A percentile compares a stretch with the other conserved stretches of the same genome.
These are phyloP conservation scores for Ferrisia virgata DNA, from an alignment of 2,888 invertebrate species.

Conservation along the genomic window DNA sequence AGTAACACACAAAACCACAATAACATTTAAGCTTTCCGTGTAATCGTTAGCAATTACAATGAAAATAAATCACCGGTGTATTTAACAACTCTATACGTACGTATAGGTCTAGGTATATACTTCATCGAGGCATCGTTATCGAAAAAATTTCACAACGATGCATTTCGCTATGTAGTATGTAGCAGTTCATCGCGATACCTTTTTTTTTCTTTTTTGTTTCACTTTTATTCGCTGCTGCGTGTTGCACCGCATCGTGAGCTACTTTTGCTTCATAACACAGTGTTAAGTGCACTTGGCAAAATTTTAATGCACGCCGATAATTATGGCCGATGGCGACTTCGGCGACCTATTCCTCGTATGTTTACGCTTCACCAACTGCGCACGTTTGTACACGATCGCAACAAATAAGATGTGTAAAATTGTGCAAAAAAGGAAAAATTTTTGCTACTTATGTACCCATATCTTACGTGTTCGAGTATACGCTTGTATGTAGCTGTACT, in stretches of 20 bases:
- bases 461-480: no score
- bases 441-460: no score
- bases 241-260: not conserved
- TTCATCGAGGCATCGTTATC: constrained; percentile 11
- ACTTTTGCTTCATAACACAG: not conserved
- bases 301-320: not conserved
- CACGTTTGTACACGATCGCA: not conserved
- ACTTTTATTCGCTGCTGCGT: not conserved
- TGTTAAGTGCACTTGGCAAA: not conserved
- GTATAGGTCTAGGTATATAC: no score
- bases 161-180: not conserved
- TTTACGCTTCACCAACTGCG: not conserved
- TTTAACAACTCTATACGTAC: not conserved
- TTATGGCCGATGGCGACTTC: not conserved
- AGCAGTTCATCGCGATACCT: not conserved
- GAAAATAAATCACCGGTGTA: constrained; percentile 20
- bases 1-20: not conserved
- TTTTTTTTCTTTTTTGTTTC: not conserved
- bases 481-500: not conserved
- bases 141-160: constrained; percentile 24
- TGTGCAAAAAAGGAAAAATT: not conserved
- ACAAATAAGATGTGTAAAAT: not conserved
- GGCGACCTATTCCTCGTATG: not conserved
- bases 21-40: not conserved
- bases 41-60: constrained; percentile 18